Base-by-base conservation (phyloP, 2,888 invertebrate genomes). In the Amblyjoppa fuscipennis region DNA sequence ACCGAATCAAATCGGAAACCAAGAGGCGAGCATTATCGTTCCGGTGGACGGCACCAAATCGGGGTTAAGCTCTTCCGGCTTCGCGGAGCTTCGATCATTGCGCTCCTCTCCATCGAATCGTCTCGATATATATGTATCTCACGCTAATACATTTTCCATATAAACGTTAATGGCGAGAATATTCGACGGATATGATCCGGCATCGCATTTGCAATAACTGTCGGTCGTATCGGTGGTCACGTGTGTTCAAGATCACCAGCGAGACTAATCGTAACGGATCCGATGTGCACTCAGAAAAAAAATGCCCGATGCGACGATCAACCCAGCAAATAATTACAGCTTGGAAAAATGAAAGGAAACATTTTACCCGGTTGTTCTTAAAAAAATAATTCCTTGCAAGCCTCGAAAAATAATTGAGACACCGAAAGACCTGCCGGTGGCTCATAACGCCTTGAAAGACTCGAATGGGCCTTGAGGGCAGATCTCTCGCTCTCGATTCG, bases 41-140 rank as follows among this genome's bases (percentile, higher is more conserved):
- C 88, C 89, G 89, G 89, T 87, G 89, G 89, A 88, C 90, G 79
- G 73, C 89, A 87, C 90, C 88, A 90, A 91, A 93, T 93, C 91
- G 93, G 90, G 93, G 92, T 92, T 93, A 93, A 94, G 91, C 90
- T 92, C 91, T 93, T 93, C 93, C 93, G 92, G 91, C 88, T 89
- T 84, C 85, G 87, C 70, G 84, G 64, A 81, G 84, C 77, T 81
- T 56, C 41, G 82, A 80, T 71, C 64, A 78, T 83, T 74, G 76
- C 76, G 77, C 66, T 81, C 34, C 51, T 71, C 68, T 41, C 59
- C n/a, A 41, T 41, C 28, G 38, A 70, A 64, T 76, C 45, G 41
- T 49, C 53, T 16, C 45, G 66, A 31, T 34, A 81, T 78, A 31
- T 78, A 31, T 34, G 77, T 81, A 75, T 69, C 77, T 71, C 76